Evolutionary conservation across 2,888 invertebrate species (phyloP), one percentile per base, ranked within the genome.

Genomic region (Notodonta dromedarius): DNA sequence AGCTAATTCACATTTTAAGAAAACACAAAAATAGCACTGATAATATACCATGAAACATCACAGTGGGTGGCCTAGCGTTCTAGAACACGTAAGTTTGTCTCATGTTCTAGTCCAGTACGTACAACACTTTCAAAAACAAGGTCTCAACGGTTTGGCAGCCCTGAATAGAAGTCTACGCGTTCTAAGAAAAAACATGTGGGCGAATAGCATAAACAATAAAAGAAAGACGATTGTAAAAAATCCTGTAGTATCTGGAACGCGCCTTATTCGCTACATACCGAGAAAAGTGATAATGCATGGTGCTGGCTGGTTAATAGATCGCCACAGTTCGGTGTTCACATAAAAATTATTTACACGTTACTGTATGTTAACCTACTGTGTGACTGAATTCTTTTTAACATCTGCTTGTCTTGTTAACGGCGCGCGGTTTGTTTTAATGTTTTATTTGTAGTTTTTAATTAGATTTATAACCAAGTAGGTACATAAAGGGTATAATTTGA

Each of bases 161-260:
- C 55, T 59, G 48, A 46, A 54, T 54, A 50, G 44, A 55, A 59
- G 54, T 58, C 8, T 58, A 54, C 65, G 64, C 57, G 73, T 82
- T 82, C 82, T 58, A 35, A 76, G 82, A 82, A 82, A 73, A 58
- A 62, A 61, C 66, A 66, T 63, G 74, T 77, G 70, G 72, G 73
- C 71, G 69, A 65, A 71, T 61, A 69, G 59, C 65, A 70, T 76
- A 69, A 70, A 70, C 71, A 73, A 72, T 69, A 75, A 75, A 66
- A 61, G 61, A 69, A 68, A 73, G 60, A 74, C 69, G 68, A 69
- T 70, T 59, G 56, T 68, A 72, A 71, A 71, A 75, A 64, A 67
- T 63, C 63, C 63, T 66, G 60, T 56, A 60, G 61, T 76, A 74
- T 74, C 67, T 75, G 70, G 75, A 65, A 71, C 72, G 59, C 32